These are phyloP conservation scores for Chaetops frenatus DNA, from an alignment of 2,113 vertebrate genomes.

Conservation along the genomic window DNA sequence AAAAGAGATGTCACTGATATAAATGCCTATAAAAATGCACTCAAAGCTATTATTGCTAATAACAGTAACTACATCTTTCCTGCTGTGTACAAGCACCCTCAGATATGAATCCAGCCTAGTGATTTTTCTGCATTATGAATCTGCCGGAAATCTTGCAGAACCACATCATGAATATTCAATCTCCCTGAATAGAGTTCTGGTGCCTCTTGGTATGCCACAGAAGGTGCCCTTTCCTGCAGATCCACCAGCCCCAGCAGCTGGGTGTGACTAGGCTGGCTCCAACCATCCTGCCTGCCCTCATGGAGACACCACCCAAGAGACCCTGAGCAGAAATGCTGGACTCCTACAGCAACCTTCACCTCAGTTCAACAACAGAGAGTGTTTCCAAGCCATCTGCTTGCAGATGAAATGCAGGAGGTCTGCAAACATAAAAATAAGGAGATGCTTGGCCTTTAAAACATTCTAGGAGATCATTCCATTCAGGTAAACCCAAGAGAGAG, in stretches of 20 bases:
- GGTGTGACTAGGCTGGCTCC: neutral
- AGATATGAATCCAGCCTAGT: neutral
- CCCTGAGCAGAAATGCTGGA: neutral
- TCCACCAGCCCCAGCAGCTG: neutral
- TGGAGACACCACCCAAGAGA: neutral
- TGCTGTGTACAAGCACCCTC: neutral
- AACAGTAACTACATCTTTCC: neutral
- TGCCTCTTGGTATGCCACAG: fast-evolving
- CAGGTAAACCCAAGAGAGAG: neutral
- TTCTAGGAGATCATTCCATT: neutral
- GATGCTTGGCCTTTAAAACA: neutral
- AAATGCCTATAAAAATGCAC: neutral
- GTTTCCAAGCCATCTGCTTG: neutral
- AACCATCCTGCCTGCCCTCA: neutral
- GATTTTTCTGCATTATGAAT: neutral
- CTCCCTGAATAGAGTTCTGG: neutral
- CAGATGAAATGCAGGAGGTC: neutral
- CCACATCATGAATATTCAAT: neutral
- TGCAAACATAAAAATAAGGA: neutral
- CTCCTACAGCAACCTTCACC: neutral
- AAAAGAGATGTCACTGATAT: neutral
- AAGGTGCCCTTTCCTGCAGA: neutral
- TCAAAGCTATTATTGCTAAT: neutral
- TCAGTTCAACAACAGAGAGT: neutral
- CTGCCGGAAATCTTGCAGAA: neutral